Evolutionary conservation across 1,140 invertebrate genomes (phyloP).

Genomic region (Carcinoscorpius rotundicauda): DNA sequence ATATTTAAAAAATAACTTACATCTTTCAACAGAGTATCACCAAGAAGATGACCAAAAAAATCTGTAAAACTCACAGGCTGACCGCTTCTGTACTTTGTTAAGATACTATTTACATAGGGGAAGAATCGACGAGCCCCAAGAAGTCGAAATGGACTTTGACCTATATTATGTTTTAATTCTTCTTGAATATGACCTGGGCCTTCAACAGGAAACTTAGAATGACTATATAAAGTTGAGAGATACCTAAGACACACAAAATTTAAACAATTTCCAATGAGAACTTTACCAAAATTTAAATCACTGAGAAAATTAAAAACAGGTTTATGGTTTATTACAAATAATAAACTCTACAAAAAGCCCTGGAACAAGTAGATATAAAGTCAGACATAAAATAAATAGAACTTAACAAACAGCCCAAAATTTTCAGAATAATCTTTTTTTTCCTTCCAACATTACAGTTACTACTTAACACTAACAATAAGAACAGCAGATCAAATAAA

Average conservation of each 20-base stretch:
- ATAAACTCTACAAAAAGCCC: too few relatives aligned
- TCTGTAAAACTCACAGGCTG: slow-evolving; percentile 41
- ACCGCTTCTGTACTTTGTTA: slow-evolving; percentile 32
- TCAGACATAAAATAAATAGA: too few relatives aligned
- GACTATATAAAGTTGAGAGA: slow-evolving; percentile 28
- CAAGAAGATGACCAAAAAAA: slow-evolving; percentile 39
- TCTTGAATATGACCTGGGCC: slow-evolving; percentile 30
- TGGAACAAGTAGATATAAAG: too few relatives aligned
- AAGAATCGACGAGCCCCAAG: slow-evolving; percentile 30
- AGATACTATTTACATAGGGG: slow-evolving; percentile 32
- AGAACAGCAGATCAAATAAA: too few relatives aligned
- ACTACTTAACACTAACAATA: too few relatives aligned
- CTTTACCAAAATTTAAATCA: too few relatives aligned
- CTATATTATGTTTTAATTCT: slow-evolving; percentile 34
- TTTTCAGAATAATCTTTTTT: too few relatives aligned
- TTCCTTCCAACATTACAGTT: too few relatives aligned
- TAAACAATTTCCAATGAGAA: too few relatives aligned
- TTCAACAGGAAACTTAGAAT: slow-evolving; percentile 20
- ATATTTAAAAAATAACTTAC: slow-evolving; percentile 26
- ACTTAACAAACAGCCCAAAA: too few relatives aligned
- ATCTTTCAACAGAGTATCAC: slow-evolving; percentile 35
- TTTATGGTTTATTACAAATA: too few relatives aligned
- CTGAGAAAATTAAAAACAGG: too few relatives aligned
- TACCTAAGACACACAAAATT: slow-evolving; percentile 26
- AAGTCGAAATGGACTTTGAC: slow-evolving; percentile 32